A percentile compares a stretch with the other conserved stretches of the same genome.
These are phyloP conservation scores for Drosophila sechellia DNA, from an alignment of 1,140 invertebrate genomes.

Conservation along the genomic window DNA sequence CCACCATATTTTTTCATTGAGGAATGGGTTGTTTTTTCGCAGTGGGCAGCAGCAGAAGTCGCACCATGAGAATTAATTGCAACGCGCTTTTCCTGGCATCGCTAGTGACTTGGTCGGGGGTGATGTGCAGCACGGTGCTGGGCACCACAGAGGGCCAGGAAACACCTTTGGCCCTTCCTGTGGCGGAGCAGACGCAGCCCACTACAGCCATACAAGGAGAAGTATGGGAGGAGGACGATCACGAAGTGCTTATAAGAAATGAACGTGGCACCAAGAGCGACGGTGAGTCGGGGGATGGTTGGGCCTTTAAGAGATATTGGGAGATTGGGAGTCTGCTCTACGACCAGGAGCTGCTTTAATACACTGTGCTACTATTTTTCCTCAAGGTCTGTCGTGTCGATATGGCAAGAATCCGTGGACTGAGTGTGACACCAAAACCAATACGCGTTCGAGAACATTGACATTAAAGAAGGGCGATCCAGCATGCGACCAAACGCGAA, in stretches of 20 bases:
- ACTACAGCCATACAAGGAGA: conserved; percentile 84
- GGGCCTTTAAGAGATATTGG: background rate
- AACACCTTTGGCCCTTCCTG: conserved; percentile 77
- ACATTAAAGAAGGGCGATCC: conserved; percentile 93
- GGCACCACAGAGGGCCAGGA: conserved; percentile 81
- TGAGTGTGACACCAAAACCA: conserved; percentile 93
- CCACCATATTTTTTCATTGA: conserved; percentile 7
- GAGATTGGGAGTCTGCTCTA: background rate
- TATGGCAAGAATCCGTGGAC: conserved; percentile 94
- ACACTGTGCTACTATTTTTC: conserved; percentile 62
- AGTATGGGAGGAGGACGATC: conserved; percentile 90
- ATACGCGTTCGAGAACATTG: conserved; percentile 91
- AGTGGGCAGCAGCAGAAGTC: conserved; percentile 32
- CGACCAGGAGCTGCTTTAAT: background rate
- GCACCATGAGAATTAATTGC: conserved; percentile 65
- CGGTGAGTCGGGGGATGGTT: conserved; percentile 51
- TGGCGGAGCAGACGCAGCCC: conserved; percentile 78
- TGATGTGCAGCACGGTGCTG: conserved; percentile 59
- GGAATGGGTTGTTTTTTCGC: conserved; percentile 13
- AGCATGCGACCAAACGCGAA: conserved; percentile 92
- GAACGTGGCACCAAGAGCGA: conserved; percentile 89
- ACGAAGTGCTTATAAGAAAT: conserved; percentile 90
- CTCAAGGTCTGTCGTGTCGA: conserved; percentile 87
- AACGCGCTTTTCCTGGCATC: conserved; percentile 58
- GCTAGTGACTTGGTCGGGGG: conserved; percentile 60